phyloP scores from a whole-genome alignment of 2,113 vertebrate species.

The Prunella himalayana region DNA sequence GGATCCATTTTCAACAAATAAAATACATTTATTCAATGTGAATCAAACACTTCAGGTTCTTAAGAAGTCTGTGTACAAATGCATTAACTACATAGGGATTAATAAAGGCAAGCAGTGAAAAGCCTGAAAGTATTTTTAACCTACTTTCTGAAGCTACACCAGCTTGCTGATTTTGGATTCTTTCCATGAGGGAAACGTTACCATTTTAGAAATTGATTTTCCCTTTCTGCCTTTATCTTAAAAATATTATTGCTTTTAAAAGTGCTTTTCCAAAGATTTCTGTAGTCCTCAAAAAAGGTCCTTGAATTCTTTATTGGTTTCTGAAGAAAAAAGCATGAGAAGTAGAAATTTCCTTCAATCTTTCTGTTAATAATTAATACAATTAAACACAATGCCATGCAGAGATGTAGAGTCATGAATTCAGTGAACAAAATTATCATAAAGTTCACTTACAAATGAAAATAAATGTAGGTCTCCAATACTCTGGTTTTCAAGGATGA shows the following conservation, averaged over 20 bases:
- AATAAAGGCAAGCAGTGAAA: neutral
- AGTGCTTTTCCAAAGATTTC: neutral
- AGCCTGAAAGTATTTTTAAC: neutral
- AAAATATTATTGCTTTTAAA: conserved; percentile 27
- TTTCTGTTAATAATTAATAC: neutral
- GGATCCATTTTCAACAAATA: neutral
- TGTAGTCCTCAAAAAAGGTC: neutral
- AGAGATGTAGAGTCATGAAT: neutral
- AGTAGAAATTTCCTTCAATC: neutral
- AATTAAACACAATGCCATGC: neutral
- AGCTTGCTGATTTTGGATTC: neutral
- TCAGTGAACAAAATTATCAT: neutral
- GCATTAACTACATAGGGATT: neutral
- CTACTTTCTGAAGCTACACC: neutral
- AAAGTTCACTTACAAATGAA: neutral
- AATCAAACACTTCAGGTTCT: neutral
- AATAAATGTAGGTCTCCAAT: neutral
- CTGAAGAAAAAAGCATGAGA: neutral
- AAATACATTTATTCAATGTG: neutral
- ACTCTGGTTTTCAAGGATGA: neutral
- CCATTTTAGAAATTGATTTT: conserved; percentile 1
- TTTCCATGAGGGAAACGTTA: neutral
- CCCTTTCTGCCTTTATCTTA: conserved; percentile 11
- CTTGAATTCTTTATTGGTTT: neutral
- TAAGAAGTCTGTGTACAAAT: neutral